Base-by-base conservation (phyloP, 2,113 vertebrate species). In the Nanorana parkeri region DNA sequence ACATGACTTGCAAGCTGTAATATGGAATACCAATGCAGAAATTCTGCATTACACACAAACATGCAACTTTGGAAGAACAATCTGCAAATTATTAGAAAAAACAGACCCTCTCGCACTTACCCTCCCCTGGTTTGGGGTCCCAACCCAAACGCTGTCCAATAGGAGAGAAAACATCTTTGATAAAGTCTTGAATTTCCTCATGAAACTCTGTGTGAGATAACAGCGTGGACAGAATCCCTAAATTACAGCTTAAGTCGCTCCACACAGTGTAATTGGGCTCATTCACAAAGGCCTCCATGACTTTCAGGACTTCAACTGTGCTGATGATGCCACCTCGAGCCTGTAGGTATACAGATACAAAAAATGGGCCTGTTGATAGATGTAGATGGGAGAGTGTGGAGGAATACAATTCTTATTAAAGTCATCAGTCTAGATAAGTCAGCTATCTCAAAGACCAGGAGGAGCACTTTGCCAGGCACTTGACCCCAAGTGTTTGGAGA, bases 221-320 rank as follows among this genome's bases (percentile, higher is more conserved):
- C 85, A 99, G 94, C 29, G 95, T 98, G 77, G 95, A 96, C 85
- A 99, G 90, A 83, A 97, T 96, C 26, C 96, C 96, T 91, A 99
- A 94, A 92, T 99, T 99, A 91, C 96, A 97, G 95, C 97, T 99
- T 86, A 99, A 95, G 94, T 99, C 96, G 71, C 96, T 98, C 98
- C 98, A 99, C 87, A 99, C 98, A 0, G 98, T 99, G 90, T 99
- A 99, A 93, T 99, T 99, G 80, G 98, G 97, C 90, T 99, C 98
- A 79, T 97, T 98, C 90, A 99, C 92, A 84, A 98, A 99, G n/a
- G 98, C 97, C 88, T 99, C 97, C 97, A 99, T 98, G 90, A 99
- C 92, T 89, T 95, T 98, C 86, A 99, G 93, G 86, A 98, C 96
- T 89, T 99, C 96, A 89, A 97, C 97, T 29, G 98, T 99, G 94